Percentiles rank a stretch among this genome's conserved stretches.
Evolutionary conservation across 2,888 invertebrate species (phyloP).

Genomic region (Phortica okadai): DNA sequence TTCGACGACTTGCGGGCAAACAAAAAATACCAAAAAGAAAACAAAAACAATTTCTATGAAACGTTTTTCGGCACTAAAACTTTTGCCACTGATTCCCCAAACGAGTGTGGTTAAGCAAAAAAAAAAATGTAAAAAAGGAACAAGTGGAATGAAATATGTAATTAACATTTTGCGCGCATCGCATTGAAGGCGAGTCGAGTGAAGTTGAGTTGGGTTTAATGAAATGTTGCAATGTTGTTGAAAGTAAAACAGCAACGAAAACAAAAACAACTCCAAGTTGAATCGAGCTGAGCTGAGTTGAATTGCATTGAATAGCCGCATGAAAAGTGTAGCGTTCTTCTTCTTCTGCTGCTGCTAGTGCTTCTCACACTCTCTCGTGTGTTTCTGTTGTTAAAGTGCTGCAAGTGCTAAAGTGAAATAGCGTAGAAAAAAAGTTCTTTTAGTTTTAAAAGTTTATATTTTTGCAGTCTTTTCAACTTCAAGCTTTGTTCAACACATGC

Average conservation of each 20-base stretch:
- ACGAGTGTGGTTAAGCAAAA: neutral
- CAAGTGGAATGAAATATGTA: neutral
- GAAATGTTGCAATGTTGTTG: neutral
- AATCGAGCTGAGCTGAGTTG: constrained; percentile 8
- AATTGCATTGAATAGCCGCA: neutral
- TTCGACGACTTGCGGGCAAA: neutral
- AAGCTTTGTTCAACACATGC: neutral
- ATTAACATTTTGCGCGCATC: constrained; percentile 27
- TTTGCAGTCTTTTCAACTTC: neutral
- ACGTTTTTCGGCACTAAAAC: constrained; percentile 14
- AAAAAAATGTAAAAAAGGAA: neutral
- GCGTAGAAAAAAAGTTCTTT: constrained; percentile 16
- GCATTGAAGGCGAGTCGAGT: neutral
- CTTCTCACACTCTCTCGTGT: neutral
- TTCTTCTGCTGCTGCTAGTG: neutral
- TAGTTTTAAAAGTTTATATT: constrained; percentile 8
- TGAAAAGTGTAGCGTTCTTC: neutral
- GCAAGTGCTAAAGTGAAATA: constrained; percentile 26
- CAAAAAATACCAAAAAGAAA: neutral
- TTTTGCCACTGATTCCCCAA: constrained; percentile 2
- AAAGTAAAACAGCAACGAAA: neutral
- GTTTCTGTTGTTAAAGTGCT: neutral
- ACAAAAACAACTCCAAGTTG: neutral
- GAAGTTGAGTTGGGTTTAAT: neutral
- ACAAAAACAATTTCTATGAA: neutral